These are phyloP conservation scores for Cyanistes caeruleus DNA, from an alignment of 2,113 vertebrate species.

Conservation along the genomic window DNA sequence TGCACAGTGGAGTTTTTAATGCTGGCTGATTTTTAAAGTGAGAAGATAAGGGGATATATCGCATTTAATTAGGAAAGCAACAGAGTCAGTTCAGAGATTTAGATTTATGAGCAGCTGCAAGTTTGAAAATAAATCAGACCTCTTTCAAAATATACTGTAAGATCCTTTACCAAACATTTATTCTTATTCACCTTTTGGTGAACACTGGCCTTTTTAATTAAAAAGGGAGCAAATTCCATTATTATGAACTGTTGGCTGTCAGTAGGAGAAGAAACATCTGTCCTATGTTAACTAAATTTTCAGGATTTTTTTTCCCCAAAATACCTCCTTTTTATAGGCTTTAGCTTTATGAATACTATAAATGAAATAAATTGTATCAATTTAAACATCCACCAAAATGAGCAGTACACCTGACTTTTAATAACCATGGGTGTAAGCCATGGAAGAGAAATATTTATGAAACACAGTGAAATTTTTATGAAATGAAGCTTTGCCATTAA, in stretches of 20 bases:
- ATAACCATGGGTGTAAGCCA: not conserved
- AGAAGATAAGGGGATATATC: not conserved
- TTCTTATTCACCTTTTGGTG: conserved; percentile 9
- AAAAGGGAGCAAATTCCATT: conserved; percentile 45
- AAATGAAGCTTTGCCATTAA: not conserved
- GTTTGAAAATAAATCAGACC: not conserved
- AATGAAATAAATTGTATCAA: not conserved
- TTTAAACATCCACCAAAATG: not conserved
- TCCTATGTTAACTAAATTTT: conserved; percentile 6
- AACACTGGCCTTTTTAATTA: conserved; percentile 24
- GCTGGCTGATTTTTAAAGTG: not conserved
- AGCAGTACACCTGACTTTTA: not conserved
- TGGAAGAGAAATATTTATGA: not conserved
- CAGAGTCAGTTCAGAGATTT: not conserved
- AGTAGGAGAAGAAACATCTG: conserved; percentile 53
- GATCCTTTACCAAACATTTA: conserved; percentile 28
- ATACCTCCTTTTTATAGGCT: not conserved
- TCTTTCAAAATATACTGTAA: conserved; percentile 29
- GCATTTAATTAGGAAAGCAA: not conserved
- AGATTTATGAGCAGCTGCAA: not conserved
- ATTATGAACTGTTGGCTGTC: conserved; percentile 39
- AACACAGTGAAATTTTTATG: not conserved
- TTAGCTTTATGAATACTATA: conserved; percentile 32
- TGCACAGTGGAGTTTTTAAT: not conserved
- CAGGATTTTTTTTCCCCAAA: not conserved